These are phyloP conservation scores for Trididemnum clinides DNA, from an alignment of 23 tunicate species.

Conservation along the genomic window DNA sequence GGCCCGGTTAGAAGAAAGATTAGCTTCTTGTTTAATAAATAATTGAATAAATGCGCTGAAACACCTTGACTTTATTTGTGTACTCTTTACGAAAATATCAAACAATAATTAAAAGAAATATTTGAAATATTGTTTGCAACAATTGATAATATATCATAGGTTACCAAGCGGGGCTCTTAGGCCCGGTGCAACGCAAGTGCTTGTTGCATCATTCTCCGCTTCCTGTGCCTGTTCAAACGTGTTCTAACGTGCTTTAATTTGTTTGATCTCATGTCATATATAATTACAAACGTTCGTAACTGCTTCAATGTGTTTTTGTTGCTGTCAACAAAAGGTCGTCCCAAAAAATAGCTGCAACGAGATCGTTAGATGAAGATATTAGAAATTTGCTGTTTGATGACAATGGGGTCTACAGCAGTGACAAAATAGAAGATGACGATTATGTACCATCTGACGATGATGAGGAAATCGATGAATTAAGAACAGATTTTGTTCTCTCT, in stretches of 20 bases:
- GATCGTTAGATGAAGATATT: neutral
- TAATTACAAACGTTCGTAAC: neutral
- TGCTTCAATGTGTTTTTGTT: neutral
- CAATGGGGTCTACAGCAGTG: neutral
- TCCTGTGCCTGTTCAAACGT: neutral
- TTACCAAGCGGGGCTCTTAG: too few relatives aligned
- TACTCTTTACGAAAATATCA: too few relatives aligned
- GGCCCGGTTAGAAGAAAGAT: too few relatives aligned
- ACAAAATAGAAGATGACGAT: neutral
- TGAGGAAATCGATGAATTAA: neutral
- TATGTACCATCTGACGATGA: neutral
- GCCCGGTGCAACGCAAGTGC: neutral
- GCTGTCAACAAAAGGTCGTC: neutral
- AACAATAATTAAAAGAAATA: too few relatives aligned
- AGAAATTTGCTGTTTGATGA: neutral
- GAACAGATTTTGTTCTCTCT: neutral
- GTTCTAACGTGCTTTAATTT: neutral
- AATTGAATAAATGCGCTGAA: neutral
- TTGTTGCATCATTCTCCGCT: neutral
- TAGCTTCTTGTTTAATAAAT: too few relatives aligned
- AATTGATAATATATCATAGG: neutral
- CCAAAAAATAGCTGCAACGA: neutral
- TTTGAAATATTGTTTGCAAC: neutral
- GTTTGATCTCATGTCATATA: neutral
- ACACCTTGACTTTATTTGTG: too few relatives aligned